Conservation (phyloP, 2,113 vertebrate species). For the Rhinoderma darwinii region DNA sequence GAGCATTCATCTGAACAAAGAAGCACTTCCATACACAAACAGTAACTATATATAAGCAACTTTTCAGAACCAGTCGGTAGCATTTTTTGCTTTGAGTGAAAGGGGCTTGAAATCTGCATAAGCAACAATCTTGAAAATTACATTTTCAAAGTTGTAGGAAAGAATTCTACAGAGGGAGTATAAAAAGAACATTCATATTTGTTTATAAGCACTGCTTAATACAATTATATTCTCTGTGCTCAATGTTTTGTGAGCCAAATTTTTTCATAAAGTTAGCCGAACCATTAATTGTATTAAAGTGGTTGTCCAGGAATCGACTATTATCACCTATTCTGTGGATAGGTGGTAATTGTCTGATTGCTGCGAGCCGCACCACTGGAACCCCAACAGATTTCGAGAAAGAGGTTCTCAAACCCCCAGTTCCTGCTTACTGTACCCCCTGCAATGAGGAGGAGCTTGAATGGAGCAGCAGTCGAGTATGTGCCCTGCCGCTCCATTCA, state of each 20-base stretch:
- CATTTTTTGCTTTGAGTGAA: conserved; percentile 24
- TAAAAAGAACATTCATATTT: conserved; percentile 7
- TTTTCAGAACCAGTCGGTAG: neutral
- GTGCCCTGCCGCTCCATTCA: too few relatives aligned
- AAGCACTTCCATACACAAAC: neutral
- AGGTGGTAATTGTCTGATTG: too few relatives aligned
- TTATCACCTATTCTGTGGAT: too few relatives aligned
- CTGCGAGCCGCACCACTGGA: too few relatives aligned
- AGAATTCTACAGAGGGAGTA: neutral
- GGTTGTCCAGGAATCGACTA: too few relatives aligned
- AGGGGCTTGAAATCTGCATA: conserved; percentile 25
- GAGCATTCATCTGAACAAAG: neutral
- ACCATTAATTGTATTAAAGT: neutral
- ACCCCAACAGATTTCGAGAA: too few relatives aligned
- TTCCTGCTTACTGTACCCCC: too few relatives aligned
- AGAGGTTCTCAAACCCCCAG: too few relatives aligned
- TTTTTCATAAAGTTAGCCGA: neutral
- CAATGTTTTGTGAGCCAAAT: neutral
- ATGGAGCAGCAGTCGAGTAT: too few relatives aligned
- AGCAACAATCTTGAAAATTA: conserved; percentile 2
- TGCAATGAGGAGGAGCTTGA: too few relatives aligned
- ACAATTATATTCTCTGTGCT: neutral
- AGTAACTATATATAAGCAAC: conserved; percentile 20
- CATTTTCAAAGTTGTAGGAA: conserved; percentile 17
- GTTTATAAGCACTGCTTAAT: neutral